These are phyloP conservation scores for Xestia c-nigrum DNA, from an alignment of 2,888 invertebrate genomes.

Conservation along the genomic window DNA sequence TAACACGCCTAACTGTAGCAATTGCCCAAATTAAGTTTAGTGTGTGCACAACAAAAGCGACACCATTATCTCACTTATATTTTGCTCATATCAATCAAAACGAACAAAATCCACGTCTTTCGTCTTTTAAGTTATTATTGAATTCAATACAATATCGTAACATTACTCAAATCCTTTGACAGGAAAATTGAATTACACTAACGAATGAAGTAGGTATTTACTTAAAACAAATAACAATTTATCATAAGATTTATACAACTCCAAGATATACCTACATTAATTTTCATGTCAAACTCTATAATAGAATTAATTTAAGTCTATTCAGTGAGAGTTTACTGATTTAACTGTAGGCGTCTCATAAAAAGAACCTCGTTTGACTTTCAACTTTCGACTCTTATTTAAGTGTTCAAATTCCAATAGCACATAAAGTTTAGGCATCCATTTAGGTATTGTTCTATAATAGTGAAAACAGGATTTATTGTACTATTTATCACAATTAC, in stretches of 20 bases:
- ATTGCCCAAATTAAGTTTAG: too few relatives aligned
- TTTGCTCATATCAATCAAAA: constrained; percentile 40
- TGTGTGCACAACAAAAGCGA: too few relatives aligned
- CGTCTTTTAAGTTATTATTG: constrained; percentile 14
- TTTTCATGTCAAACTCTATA: constrained; percentile 23
- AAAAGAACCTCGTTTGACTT: neutral
- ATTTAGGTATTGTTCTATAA: neutral
- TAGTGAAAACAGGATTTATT: neutral
- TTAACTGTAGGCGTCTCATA: neutral
- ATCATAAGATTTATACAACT: neutral
- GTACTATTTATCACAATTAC: constrained; percentile 34
- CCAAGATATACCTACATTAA: constrained; percentile 2
- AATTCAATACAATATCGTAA: constrained; percentile 15
- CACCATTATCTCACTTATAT: neutral
- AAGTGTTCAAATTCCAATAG: neutral
- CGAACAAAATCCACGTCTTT: neutral
- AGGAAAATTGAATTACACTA: constrained; percentile 27
- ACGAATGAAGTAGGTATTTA: neutral
- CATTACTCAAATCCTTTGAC: constrained; percentile 36
- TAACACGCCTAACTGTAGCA: neutral
- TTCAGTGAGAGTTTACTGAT: constrained; percentile 2
- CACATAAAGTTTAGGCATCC: neutral
- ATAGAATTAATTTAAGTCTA: constrained; percentile 22
- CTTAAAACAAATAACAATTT: constrained; percentile 15
- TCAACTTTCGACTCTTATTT: neutral